Evolutionary conservation across 2,888 invertebrate genomes (phyloP).

Genomic region (Drosophila eohydei): DNA sequence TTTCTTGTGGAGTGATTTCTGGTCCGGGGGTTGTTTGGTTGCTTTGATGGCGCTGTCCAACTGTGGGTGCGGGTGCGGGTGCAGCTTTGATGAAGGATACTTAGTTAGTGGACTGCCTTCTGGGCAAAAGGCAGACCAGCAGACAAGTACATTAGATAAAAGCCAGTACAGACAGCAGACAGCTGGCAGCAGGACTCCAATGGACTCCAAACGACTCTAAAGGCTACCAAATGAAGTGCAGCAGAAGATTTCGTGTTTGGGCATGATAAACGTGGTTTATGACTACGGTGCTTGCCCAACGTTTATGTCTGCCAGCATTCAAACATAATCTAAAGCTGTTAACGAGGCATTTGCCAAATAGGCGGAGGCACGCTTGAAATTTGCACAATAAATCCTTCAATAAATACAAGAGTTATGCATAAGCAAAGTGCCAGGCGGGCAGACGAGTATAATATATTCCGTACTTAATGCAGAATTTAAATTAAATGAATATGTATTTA

Average conservation of each 20-base stretch:
- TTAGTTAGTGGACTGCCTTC: conserved; percentile 55
- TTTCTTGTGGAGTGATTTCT: conserved; percentile 2
- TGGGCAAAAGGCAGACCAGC: conserved; percentile 36
- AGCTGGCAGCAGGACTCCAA: conserved; percentile 10
- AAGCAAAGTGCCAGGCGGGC: not conserved
- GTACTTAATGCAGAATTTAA: not conserved
- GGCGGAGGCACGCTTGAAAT: conserved; percentile 19
- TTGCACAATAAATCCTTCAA: conserved; percentile 14
- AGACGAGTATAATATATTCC: not conserved
- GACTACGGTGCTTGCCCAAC: conserved; percentile 42
- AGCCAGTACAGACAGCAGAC: conserved; percentile 18
- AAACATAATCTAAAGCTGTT: conserved; percentile 62
- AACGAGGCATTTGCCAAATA: conserved; percentile 45
- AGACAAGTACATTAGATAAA: conserved; percentile 59
- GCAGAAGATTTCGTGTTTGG: conserved; percentile 36
- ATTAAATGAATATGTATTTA: not conserved
- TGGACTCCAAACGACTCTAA: conserved; percentile 6
- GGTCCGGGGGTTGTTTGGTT: conserved; percentile 1
- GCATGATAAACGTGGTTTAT: conserved; percentile 73
- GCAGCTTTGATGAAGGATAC: conserved; percentile 53
- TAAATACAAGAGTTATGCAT: conserved; percentile 1
- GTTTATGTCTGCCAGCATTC: conserved; percentile 32
- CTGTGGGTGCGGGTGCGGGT: conserved; percentile 14
- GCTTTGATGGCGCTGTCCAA: not conserved
- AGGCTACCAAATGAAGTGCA: conserved; percentile 45